Evolutionary conservation across 2,888 invertebrate genomes (phyloP), one percentile per base, ranked within the genome.

Genomic region (Cosmia trapezina): DNA sequence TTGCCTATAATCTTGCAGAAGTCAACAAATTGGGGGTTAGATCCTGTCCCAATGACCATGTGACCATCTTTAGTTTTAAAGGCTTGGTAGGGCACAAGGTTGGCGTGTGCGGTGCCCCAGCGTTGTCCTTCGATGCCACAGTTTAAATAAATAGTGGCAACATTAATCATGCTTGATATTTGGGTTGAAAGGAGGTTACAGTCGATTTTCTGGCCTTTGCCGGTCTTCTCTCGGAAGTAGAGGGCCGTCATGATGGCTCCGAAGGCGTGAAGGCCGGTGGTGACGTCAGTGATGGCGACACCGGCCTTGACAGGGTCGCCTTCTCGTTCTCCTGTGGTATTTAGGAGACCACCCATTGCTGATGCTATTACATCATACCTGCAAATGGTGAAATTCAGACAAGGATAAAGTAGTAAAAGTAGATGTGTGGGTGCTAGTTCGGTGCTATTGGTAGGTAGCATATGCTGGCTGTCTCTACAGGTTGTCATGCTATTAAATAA

Each of bases 121-220:
- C 98, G 96, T 73, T 96, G 95, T 0, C 98, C 98, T 87, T 98
- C 98, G 41, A 96, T 96, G 0, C 97, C 98, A 62, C 97, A 98
- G 92, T 99, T 99, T 45, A 99, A 95, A 93, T 98, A 99, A 93
- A 98, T 99, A 1, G 98, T 98, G 0, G 97, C 99, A 17, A 99
- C 97, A 91, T 99, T 99, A 37, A 98, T 98, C 91, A 99, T 96
- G 87, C 97, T 97, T 0, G 99, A 97, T 51, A 99, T 97, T 96
- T 99, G 99, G 0, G 99, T 99, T 1, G 99, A 98, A 0, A 99
- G 94, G n/a, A 99, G 96, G 93, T 99, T 97, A 88, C 99, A 99
- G 89, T 99, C 99, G 69, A 99, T 98, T 96, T 98, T 98, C 90
- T 99, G 99, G 0, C 99, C 99, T 80, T 93, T 93, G 0, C 98